Evolutionary conservation across 2,797 vertebrate genomes (phyloP), one percentile per base, ranked within the genome.

Genomic region (Acipenser transmontanus): DNA sequence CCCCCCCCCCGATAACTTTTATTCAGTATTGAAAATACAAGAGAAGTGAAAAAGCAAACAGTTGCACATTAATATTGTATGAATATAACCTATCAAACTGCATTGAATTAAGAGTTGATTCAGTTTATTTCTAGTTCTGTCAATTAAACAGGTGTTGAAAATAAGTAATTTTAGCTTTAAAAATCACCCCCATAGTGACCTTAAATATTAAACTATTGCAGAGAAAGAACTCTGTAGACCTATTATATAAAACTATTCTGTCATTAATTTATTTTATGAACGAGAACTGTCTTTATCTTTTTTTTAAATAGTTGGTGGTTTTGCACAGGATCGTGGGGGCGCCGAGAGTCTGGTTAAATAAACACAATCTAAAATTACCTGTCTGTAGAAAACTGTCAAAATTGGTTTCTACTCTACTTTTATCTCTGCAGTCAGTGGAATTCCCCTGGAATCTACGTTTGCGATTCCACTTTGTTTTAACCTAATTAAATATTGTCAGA

Each of bases 371-470:
- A 75, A 76, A 79, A 77, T 86, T 89, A 79, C 82, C 66, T 56
- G 80, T 84, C 81, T 84, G 77, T 81, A 76, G 81, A 68, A 82
- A 84, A 86, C 81, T 73, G 73, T 83, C 82, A 85, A 72, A 83
- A 78, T 75, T 70, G 76, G 73, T 80, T 66, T 72, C 64, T 69
- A 74, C 77, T 82, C 72, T 6, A 56, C 72, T 87, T 86, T 80
- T 79, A 78, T 63, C 64, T 51, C 47, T 49, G 8, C 11, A 66
- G 68, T 62, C 14, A 65, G 48, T 79, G 87, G 86, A 89, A 84
- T 84, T 88, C 79, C 86, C 88, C 85, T 73, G 62, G 64, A 82
- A 74, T 74, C 72, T 7, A 72, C 74, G 70, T 74, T 61, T 49
- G 70, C 73, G 73, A 76, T 82, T 78, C 54, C 70, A 74, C 73